These are phyloP conservation scores for Clarias macrocephalus DNA, from an alignment of 2,113 vertebrate species.

Conservation along the genomic window DNA sequence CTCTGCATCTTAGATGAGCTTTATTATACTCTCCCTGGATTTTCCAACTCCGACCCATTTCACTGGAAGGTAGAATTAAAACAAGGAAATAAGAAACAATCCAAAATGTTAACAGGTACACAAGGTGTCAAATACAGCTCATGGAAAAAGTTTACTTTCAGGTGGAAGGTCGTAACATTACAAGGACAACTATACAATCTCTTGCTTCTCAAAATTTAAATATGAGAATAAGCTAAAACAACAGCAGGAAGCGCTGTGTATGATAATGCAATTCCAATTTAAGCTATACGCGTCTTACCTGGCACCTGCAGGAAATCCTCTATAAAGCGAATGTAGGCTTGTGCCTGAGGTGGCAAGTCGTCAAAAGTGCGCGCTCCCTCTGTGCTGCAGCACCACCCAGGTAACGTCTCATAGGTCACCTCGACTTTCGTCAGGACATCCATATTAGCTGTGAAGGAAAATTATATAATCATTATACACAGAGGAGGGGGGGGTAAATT, in stretches of 20 bases:
- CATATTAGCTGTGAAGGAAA: conserved; percentile 71
- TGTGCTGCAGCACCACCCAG: conserved; percentile 76
- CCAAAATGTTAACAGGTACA: not conserved
- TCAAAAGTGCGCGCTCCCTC: conserved; percentile 69
- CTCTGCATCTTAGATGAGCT: conserved; percentile 67
- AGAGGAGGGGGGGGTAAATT: no score
- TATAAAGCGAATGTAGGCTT: conserved; percentile 74
- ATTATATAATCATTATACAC: not conserved
- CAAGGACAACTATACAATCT: not conserved
- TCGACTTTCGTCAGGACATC: conserved; percentile 73
- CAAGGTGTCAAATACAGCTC: not conserved
- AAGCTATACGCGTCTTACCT: conserved; percentile 60
- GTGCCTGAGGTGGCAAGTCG: conserved; percentile 72
- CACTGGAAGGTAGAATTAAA: conserved; percentile 65
- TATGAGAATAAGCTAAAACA: not conserved
- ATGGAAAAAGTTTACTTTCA: not conserved
- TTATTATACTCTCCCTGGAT: conserved; percentile 77
- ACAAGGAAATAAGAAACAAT: not conserved
- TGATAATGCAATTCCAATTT: not conserved
- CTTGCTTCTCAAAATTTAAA: not conserved
- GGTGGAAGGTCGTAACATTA: not conserved
- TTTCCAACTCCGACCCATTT: conserved; percentile 81
- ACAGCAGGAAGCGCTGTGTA: not conserved
- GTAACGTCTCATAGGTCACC: conserved; percentile 73
- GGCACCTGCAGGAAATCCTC: conserved; percentile 76